phyloP scores from a whole-genome alignment of 2,797 vertebrate genomes.

The Squalus acanthias region DNA sequence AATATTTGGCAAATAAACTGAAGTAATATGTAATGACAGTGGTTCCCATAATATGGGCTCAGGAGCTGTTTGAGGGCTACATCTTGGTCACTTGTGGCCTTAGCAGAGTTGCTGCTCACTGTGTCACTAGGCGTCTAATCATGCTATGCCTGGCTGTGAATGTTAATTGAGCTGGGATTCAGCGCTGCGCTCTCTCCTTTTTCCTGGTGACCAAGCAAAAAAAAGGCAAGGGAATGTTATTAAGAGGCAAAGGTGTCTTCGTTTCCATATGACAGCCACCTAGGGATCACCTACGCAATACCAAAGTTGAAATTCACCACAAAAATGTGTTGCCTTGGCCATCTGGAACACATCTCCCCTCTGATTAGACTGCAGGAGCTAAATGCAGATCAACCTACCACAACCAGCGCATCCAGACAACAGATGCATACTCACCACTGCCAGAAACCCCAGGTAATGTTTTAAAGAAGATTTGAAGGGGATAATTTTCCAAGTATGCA shows the following conservation, averaged over 20 bases:
- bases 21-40: background rate
- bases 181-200: background rate
- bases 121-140: background rate
- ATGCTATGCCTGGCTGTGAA: background rate
- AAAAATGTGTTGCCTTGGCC: background rate
- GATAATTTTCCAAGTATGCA: background rate
- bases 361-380: background rate
- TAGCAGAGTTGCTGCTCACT: background rate
- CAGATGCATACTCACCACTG: background rate
- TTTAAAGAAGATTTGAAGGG: background rate
- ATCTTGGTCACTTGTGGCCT: background rate
- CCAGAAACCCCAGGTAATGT: background rate
- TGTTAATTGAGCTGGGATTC: too few relatives aligned
- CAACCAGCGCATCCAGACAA: background rate
- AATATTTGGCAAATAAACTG: background rate
- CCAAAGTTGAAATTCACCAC: background rate
- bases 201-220: background rate
- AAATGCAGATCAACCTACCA: background rate
- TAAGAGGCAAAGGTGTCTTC: background rate
- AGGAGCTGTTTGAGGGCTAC: background rate
- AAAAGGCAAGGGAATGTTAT: background rate
- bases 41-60: background rate
- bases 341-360: background rate
- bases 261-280: background rate
- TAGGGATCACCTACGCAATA: background rate